Evolutionary conservation across 92 coral and sea anemone genomes (phyloP), one percentile per base, ranked within the genome.

Genomic region (Phenganax stokvisi): DNA sequence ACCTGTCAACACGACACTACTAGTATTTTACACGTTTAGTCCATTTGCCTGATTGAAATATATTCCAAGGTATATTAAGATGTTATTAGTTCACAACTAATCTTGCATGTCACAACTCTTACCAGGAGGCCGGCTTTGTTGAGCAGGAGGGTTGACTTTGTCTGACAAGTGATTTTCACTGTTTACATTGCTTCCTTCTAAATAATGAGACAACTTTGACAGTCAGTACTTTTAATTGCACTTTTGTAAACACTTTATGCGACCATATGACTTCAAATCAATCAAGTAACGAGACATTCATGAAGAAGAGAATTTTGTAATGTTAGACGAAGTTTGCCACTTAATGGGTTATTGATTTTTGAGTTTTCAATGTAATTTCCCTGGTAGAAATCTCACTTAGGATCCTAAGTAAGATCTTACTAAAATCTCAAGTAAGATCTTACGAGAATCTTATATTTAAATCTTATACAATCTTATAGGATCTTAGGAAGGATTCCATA

Each of bases 101-200:
- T 27, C 72, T 66, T 13, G 72, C 7, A 30, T 15, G 51, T 25
- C 30, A 13, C 31, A 9, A 9, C 57, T 30, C 82, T 56, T 0
- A 78, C 82, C 82, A 61, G 82, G 82, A 61, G 82, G 82, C 9
- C 82, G 57, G 54, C 59, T 78, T 13, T 78, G 72, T 44, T 37
- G 72, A 12, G 72, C 44, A 4, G 57, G 57, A 30, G 47, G 47
- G 59, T 78, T 62, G 82, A 78, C 20, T 25, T 78, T 78, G 59
- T 78, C 82, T 13, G 82, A 64, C 56, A 78, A 52, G 16, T 60
- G 62, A 67, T 78, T 62, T 27, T 78, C 82, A 17, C 82, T 78
- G 58, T 59, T 78, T 62, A 60, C 37, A 72, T 78, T 78, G n/a
- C 82, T 78, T 37, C 72, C 82, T 30, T 72, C 82, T 78, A 62